Conservation (phyloP, 2,888 invertebrate genomes). For the Lycaena phlaeas region DNA sequence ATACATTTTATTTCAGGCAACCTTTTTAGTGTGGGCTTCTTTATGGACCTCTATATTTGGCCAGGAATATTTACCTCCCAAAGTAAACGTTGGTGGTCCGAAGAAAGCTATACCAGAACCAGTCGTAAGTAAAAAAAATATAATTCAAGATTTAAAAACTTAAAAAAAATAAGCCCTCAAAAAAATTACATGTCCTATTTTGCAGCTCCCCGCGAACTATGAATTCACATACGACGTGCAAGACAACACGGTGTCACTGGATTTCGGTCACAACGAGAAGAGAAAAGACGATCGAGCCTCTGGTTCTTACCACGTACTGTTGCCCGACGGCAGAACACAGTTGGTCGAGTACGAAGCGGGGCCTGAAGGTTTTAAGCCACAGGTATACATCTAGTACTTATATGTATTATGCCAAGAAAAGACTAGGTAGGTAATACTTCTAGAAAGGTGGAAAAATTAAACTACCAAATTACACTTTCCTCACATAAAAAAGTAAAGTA, state of each 20-base stretch:
- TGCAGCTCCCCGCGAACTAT: constrained; percentile 75
- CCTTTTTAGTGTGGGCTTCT: constrained; percentile 41
- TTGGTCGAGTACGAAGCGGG: constrained; percentile 77
- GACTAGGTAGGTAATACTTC: no score
- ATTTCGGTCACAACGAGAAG: constrained; percentile 78
- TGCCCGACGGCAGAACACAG: constrained; percentile 77
- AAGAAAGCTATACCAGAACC: constrained; percentile 47
- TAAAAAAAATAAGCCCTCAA: no score
- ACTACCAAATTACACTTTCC: no score
- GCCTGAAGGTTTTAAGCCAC: constrained; percentile 74
- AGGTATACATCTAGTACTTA: no score
- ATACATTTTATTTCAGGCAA: constrained; percentile 17
- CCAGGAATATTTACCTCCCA: constrained; percentile 70
- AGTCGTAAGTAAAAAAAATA: constrained; percentile 30
- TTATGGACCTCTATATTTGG: constrained; percentile 43
- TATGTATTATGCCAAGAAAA: no score
- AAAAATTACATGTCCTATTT: no score
- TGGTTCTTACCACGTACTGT: constrained; percentile 76
- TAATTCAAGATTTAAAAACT: no score
- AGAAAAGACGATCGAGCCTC: constrained; percentile 76
- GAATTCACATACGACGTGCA: constrained; percentile 77
- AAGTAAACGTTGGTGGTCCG: constrained; percentile 31
- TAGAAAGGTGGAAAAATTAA: no score
- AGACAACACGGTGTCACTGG: constrained; percentile 68
- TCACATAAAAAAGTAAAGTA: no score